These are phyloP conservation scores for Glossosoma conforme DNA, from an alignment of 1,140 invertebrate species.

Conservation along the genomic window DNA sequence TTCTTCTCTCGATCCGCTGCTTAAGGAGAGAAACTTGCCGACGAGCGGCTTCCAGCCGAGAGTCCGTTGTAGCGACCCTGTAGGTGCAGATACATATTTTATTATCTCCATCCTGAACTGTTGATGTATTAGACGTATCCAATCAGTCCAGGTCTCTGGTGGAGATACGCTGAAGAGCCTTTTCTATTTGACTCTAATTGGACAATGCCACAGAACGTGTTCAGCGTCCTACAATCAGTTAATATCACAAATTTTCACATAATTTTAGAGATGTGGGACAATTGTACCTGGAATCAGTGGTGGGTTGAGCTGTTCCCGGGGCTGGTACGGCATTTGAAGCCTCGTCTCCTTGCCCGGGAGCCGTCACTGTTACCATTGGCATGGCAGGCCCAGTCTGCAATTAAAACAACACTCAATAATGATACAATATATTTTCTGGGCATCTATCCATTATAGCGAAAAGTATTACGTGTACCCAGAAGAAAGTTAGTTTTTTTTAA, in stretches of 20 bases:
- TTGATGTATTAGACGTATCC: too few relatives aligned
- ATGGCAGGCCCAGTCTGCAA: slow-evolving; percentile 23
- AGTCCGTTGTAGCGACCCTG: slow-evolving; percentile 21
- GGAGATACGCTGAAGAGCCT: too few relatives aligned
- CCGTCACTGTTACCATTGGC: slow-evolving; percentile 29
- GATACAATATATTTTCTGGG: neutral
- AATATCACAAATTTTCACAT: too few relatives aligned
- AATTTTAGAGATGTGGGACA: too few relatives aligned
- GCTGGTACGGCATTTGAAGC: slow-evolving; percentile 19
- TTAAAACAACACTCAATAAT: too few relatives aligned
- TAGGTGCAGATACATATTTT: neutral
- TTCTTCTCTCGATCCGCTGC: slow-evolving; percentile 77
- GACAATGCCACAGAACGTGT: too few relatives aligned
- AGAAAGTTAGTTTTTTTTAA: neutral
- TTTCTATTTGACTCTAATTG: too few relatives aligned
- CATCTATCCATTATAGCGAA: too few relatives aligned
- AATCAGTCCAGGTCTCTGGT: too few relatives aligned
- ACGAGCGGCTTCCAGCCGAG: slow-evolving; percentile 39
- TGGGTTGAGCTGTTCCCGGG: slow-evolving; percentile 24
- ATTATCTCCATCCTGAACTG: too few relatives aligned
- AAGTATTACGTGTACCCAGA: too few relatives aligned
- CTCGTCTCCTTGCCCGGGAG: slow-evolving; percentile 26
- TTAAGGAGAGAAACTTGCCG: slow-evolving; percentile 53
- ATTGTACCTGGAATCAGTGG: slow-evolving; percentile 27
- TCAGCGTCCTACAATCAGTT: too few relatives aligned